phyloP scores from a whole-genome alignment of 2,888 invertebrate species.

The Ferrisia virgata region DNA sequence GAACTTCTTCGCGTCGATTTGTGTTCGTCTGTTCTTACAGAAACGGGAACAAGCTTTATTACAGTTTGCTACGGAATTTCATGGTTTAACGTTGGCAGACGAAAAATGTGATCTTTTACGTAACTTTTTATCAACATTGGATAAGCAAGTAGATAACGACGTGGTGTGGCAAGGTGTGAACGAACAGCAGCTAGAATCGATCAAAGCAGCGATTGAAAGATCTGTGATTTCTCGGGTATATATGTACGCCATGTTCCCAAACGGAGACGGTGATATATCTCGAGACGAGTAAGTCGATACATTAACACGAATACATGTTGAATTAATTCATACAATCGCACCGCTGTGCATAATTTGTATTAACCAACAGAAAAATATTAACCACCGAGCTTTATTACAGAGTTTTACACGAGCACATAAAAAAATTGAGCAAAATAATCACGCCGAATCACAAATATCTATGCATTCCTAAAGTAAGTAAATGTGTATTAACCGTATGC shows the following conservation, averaged over 20 bases:
- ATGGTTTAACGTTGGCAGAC: constrained; percentile 74
- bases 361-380: neutral
- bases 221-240: constrained; percentile 90
- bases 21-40: constrained; percentile 77
- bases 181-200: constrained; percentile 68
- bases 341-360: neutral
- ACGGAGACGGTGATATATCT: constrained; percentile 90
- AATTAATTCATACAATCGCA: neutral
- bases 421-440: constrained; percentile 70
- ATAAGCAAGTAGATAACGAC: constrained; percentile 67
- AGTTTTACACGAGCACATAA: constrained; percentile 83
- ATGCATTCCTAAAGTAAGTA: constrained; percentile 66
- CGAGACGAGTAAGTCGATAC: constrained; percentile 72
- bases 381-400: constrained; percentile 55
- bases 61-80: constrained; percentile 77
- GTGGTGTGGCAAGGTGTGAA: constrained; percentile 70
- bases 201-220: constrained; percentile 80
- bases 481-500: neutral
- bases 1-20: constrained; percentile 69
- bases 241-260: constrained; percentile 90
- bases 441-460: constrained; percentile 78
- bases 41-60: constrained; percentile 70
- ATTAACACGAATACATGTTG: neutral
- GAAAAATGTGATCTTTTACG: constrained; percentile 88
- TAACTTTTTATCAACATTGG: constrained; percentile 70